These are phyloP conservation scores for Fringilla coelebs DNA, from an alignment of 2,797 vertebrate genomes.

Conservation along the genomic window DNA sequence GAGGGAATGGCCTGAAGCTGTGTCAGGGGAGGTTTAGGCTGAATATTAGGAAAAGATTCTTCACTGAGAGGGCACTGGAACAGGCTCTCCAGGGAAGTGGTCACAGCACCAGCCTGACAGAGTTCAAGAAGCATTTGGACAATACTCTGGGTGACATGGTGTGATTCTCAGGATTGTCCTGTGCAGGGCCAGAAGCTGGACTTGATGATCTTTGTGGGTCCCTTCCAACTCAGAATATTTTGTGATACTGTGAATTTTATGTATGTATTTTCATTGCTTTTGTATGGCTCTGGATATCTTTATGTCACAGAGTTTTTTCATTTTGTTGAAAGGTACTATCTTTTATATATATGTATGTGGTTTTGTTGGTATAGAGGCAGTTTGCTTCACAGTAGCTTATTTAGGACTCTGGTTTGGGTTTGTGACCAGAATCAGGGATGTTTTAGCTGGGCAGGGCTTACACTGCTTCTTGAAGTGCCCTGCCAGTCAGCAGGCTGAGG, in stretches of 20 bases:
- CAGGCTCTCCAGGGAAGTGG: neutral
- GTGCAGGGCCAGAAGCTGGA: neutral
- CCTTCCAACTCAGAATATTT: neutral
- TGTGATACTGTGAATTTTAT: neutral
- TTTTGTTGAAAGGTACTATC: neutral
- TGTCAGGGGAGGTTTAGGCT: neutral
- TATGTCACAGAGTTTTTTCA: neutral
- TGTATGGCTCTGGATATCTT: neutral
- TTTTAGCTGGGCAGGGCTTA: neutral
- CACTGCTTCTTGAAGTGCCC: neutral
- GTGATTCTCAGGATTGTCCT: neutral
- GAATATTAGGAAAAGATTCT: neutral
- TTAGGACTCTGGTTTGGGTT: neutral
- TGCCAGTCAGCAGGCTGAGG: neutral
- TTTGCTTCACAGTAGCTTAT: neutral
- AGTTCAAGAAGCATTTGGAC: neutral
- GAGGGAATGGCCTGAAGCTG: rapidly evolving
- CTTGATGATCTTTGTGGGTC: neutral
- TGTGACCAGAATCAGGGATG: neutral
- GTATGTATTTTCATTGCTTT: neutral
- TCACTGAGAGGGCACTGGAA: neutral
- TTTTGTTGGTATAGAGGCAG: neutral
- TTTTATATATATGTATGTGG: rapidly evolving
- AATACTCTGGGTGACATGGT: neutral
- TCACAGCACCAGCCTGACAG: neutral